phyloP scores from a whole-genome alignment of 2,797 vertebrate species.

The Eremophila alpestris region DNA sequence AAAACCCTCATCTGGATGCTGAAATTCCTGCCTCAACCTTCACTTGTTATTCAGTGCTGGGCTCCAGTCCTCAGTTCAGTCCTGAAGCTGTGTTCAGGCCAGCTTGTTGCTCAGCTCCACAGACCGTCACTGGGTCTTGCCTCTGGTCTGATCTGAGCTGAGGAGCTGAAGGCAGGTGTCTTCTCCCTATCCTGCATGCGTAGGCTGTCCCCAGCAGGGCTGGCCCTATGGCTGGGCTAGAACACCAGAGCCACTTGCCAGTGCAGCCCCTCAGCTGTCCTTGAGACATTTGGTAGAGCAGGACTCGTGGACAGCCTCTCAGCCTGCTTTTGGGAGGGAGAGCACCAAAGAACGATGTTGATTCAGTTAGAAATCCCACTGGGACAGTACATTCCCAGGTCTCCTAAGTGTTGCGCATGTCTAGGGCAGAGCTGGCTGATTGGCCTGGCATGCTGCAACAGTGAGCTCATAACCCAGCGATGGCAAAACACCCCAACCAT shows the following conservation, averaged over 20 bases:
- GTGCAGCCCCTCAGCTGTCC: neutral
- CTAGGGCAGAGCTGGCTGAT: conserved; percentile 6
- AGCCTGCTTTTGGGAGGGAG: neutral
- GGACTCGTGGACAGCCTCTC: neutral
- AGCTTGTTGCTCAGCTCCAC: neutral
- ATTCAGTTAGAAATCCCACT: neutral
- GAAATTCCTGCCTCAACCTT: neutral
- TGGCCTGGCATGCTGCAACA: neutral
- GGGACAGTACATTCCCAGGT: neutral
- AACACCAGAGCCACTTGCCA: neutral
- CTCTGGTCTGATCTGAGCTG: neutral
- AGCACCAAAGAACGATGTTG: neutral
- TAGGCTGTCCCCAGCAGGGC: neutral
- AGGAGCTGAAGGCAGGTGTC: neutral
- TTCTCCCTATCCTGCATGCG: accelerated
- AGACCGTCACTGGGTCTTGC: neutral
- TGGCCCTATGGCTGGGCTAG: neutral
- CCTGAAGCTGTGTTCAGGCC: neutral
- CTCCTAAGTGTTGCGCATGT: neutral
- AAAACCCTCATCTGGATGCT: neutral
- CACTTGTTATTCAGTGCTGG: neutral
- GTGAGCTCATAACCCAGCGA: neutral
- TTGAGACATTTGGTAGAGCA: neutral
- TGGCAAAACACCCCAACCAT: neutral
- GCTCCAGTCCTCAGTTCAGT: neutral